A percentile compares a stretch with the other conserved stretches of the same genome.
These are phyloP conservation scores for Helicoverpa zea DNA, from an alignment of 1,140 invertebrate species.

Conservation along the genomic window DNA sequence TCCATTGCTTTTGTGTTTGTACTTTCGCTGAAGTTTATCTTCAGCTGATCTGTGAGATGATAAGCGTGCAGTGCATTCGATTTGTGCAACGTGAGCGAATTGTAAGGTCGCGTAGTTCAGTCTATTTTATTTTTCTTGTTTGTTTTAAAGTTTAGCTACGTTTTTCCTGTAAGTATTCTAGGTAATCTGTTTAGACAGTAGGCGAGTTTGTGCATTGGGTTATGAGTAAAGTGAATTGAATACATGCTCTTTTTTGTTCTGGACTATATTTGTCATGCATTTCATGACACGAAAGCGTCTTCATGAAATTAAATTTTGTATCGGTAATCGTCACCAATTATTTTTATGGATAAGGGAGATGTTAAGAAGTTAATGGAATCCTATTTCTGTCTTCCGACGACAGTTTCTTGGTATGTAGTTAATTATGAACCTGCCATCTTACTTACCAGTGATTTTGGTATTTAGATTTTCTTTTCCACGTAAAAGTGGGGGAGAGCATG, in stretches of 20 bases:
- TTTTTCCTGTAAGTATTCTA: too few species aligned
- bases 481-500: constrained; percentile 16
- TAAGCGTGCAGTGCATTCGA: constrained; percentile 15
- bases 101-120: background rate
- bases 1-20: background rate
- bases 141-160: too few species aligned
- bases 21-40: background rate
- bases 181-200: too few species aligned
- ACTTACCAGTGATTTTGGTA: constrained; percentile 8
- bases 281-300: background rate
- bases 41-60: background rate
- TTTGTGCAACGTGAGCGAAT: background rate
- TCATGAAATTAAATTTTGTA: background rate
- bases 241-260: background rate
- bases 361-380: background rate
- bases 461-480: constrained; percentile 19
- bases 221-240: too few species aligned
- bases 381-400: constrained; percentile 3
- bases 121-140: too few species aligned
- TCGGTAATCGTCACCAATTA: background rate
- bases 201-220: too few species aligned
- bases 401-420: background rate
- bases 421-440: background rate
- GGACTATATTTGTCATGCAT: background rate
- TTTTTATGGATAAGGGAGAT: background rate